phyloP scores from a whole-genome alignment of 2,888 invertebrate genomes.

The Hyposoter didymator region DNA sequence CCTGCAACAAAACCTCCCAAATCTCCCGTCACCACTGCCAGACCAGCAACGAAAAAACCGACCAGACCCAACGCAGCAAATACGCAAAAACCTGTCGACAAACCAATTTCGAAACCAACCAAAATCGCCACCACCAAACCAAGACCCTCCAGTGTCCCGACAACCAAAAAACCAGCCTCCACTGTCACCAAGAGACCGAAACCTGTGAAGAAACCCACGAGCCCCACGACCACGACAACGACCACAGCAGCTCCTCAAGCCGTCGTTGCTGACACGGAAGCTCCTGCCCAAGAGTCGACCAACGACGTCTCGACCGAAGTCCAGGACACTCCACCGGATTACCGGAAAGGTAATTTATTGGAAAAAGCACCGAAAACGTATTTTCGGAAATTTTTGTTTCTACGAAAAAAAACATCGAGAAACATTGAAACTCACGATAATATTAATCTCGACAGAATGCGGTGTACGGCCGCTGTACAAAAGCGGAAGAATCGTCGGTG shows the following conservation, averaged over 20 bases:
- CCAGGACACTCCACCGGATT: slow-evolving; percentile 82
- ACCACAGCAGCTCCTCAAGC: slow-evolving; percentile 81
- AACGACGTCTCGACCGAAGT: slow-evolving; percentile 73
- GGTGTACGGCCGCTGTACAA: slow-evolving; percentile 93
- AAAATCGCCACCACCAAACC: slow-evolving; percentile 76
- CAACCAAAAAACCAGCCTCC: slow-evolving; percentile 83
- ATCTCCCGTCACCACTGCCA: slow-evolving; percentile 70
- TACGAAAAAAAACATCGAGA: background rate
- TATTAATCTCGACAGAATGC: slow-evolving; percentile 88
- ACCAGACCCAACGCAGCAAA: slow-evolving; percentile 73
- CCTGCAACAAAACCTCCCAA: slow-evolving; percentile 68
- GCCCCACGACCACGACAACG: slow-evolving; percentile 76
- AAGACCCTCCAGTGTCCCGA: slow-evolving; percentile 77
- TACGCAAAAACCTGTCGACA: slow-evolving; percentile 47
- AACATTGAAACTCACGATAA: background rate
- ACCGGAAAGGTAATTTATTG: slow-evolving; percentile 75
- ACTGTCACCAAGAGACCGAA: slow-evolving; percentile 79
- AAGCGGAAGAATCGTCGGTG: slow-evolving; percentile 94
- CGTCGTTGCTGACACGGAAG: slow-evolving; percentile 64
- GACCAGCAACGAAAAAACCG: slow-evolving; percentile 74
- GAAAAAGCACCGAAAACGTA: background rate
- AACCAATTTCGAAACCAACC: slow-evolving; percentile 72
- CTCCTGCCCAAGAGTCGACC: slow-evolving; percentile 34
- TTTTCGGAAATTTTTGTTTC: too few species aligned
- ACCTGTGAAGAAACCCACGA: slow-evolving; percentile 84